A percentile compares a stretch with the other conserved stretches of the same genome.
Conservation (phyloP, 2,888 invertebrate genomes). For the Machimus atricapillus region DNA sequence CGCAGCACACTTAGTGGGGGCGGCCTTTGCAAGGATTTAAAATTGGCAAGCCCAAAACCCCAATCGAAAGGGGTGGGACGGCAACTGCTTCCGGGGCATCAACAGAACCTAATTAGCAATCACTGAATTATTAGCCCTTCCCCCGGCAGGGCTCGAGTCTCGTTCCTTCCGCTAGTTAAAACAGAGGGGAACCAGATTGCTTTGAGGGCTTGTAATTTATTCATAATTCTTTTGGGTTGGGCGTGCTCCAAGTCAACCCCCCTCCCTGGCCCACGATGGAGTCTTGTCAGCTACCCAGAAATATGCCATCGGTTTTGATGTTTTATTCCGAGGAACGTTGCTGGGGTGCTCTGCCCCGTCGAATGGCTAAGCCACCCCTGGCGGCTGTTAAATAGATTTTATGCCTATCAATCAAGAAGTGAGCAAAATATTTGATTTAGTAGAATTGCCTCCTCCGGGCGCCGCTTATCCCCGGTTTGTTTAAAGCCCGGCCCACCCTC, state of each 20-base stretch:
- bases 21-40: not conserved
- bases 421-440: slow-evolving; percentile 35
- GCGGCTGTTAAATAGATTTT: slow-evolving; percentile 31
- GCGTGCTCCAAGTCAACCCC: not conserved
- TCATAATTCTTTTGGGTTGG: slow-evolving; percentile 21
- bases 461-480: not conserved
- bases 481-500: not conserved
- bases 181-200: slow-evolving; percentile 1
- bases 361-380: not conserved
- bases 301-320: not conserved
- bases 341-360: not conserved
- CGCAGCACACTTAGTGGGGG: not conserved
- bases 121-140: slow-evolving; percentile 2
- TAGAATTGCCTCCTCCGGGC: not conserved
- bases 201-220: slow-evolving; percentile 18
- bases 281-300: not conserved
- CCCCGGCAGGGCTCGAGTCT: not conserved
- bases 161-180: not conserved
- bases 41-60: not conserved
- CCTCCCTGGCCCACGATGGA: not conserved
- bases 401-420: slow-evolving; percentile 39
- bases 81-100: not conserved
- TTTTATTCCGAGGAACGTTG: slow-evolving; percentile 6
- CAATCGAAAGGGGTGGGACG: not conserved
- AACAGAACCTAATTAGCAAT: slow-evolving; percentile 34